These are phyloP conservation scores for Serripes groenlandicus DNA, from an alignment of 2,888 invertebrate species.

Conservation along the genomic window DNA sequence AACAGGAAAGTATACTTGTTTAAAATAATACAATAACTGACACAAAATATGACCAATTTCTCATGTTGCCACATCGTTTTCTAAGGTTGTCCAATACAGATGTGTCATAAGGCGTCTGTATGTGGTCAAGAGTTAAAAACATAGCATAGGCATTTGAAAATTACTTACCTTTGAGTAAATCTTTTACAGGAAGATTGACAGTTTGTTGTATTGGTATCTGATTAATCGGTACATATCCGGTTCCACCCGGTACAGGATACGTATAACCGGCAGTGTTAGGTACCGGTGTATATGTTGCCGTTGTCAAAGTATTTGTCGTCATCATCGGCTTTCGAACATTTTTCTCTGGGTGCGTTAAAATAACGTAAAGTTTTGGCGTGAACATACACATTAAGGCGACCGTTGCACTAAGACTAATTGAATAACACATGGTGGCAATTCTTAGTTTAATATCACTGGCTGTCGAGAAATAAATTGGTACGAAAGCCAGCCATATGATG, in stretches of 20 bases:
- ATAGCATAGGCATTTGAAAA: no score
- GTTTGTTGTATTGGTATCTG: conserved; percentile 24
- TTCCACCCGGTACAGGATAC: not conserved
- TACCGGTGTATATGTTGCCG: conserved; percentile 37
- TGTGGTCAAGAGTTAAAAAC: no score
- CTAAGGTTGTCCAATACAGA: no score
- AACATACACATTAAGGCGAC: conserved; percentile 97
- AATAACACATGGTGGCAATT: conserved; percentile 98
- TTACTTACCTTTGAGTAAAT: conserved; percentile 31
- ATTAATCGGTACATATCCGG: conserved; percentile 12
- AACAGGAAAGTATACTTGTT: no score
- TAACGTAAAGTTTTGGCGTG: conserved; percentile 97
- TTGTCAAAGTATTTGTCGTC: conserved; percentile 82
- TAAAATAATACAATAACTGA: no score
- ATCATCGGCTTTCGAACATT: conserved; percentile 92
- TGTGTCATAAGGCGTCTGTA: no score
- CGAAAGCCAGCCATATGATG: conserved; percentile 88
- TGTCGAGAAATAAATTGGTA: conserved; percentile 89
- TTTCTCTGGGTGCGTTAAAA: conserved; percentile 94
- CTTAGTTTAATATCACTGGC: conserved; percentile 91
- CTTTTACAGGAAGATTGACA: conserved; percentile 16
- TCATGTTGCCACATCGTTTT: no score
- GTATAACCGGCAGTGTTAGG: conserved; percentile 8
- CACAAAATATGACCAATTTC: no score
- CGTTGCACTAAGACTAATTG: conserved; percentile 97